Evolutionary conservation across 2,797 vertebrate species (phyloP), one percentile per base, ranked within the genome.

Genomic region (Garrulus glandarius): DNA sequence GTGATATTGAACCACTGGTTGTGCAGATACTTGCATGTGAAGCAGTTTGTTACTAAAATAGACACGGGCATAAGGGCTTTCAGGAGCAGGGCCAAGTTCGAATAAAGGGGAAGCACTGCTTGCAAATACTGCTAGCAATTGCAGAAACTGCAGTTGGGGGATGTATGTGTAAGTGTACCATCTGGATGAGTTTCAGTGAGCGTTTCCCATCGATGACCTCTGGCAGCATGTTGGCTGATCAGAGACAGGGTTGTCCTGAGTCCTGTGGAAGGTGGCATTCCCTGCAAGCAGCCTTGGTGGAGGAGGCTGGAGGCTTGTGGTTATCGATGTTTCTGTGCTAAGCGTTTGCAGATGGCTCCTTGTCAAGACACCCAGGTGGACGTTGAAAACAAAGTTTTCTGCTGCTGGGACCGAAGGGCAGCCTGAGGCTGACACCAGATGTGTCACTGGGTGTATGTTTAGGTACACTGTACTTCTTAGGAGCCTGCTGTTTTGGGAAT

Each of bases 1-100:
- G 72, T 77, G 82, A 11, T 53, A 52, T 2, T 4, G n/a, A 86
- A 59, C 83, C 57, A 2, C 69, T 47, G 77, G 70, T 59, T 92
- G 39, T 83, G 92, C 82, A 61, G 79, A 87, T 96, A 60, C 84
- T 93, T 94, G 82, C 65, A 67, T 75, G 65, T 71, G 79, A 89
- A 92, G 76, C 63, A 44, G 81, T 87, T 92, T 88, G 91, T 84
- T 88, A 71, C 91, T 92, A 91, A 96, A 95, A 95, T 94, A 96
- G 96, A 94, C 89, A 76, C 10, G n/a, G 67, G 47, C 89, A 83
- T 34, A 81, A 95, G 63, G 75, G 61, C 71, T 87, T 83, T 89
- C 72, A 88, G 95, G 94, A 96, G 65, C 32, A 23, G 59, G 79
- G 85, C 95, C 91, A 93, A 95, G 63, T 87, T 93, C 2, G 15